Evolutionary conservation across 2,113 vertebrate species (phyloP).

Genomic region (Phycodurus eques): DNA sequence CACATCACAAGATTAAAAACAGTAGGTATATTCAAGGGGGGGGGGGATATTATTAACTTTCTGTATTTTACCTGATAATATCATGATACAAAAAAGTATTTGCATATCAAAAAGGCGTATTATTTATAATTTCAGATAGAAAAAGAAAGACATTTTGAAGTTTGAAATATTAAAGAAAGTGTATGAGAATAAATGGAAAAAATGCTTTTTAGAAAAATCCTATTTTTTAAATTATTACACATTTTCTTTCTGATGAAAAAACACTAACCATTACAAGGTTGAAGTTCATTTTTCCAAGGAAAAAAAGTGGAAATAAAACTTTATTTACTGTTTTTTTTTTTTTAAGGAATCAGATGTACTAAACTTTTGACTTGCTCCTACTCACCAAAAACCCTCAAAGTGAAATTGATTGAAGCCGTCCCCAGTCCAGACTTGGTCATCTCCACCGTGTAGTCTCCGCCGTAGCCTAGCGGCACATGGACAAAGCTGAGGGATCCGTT

Average conservation of each 20-base stretch:
- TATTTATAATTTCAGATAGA: too few species aligned
- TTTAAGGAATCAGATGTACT: neutral
- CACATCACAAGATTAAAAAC: neutral
- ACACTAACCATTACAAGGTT: neutral
- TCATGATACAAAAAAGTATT: too few species aligned
- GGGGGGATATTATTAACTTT: too few species aligned
- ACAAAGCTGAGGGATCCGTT: conserved; percentile 61
- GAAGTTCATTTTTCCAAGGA: neutral
- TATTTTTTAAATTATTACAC: too few species aligned
- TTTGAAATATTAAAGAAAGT: neutral
- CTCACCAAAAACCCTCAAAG: conserved; percentile 69
- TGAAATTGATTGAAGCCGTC: conserved; percentile 30
- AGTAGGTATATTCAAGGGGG: neutral
- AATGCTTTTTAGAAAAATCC: too few species aligned
- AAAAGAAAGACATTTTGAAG: neutral
- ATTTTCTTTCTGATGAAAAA: neutral
- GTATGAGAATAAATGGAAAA: neutral
- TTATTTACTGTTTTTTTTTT: neutral
- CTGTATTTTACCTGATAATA: too few species aligned
- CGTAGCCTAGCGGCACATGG: conserved; percentile 33
- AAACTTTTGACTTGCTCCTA: neutral
- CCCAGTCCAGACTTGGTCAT: conserved; percentile 51
- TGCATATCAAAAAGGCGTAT: too few species aligned
- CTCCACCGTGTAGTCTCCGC: conserved; percentile 47
- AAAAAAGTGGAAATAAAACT: neutral